A percentile compares a stretch with the other conserved stretches of the same genome.
These are phyloP conservation scores for Pogonus chalceus DNA, from an alignment of 1,140 invertebrate species.

Conservation along the genomic window DNA sequence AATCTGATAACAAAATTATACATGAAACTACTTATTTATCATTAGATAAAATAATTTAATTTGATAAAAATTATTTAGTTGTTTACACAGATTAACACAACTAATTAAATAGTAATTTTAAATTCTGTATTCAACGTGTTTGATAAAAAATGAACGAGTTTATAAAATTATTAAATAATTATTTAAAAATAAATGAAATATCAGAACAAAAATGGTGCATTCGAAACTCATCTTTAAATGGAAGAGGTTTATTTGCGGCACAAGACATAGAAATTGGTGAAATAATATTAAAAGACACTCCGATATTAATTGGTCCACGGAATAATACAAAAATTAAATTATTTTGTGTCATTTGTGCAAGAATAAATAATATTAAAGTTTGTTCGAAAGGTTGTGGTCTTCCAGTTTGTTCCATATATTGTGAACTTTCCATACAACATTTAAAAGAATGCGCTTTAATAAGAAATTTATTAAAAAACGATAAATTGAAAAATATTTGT, in stretches of 20 bases:
- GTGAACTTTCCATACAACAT: constrained; percentile 41
- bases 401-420: constrained; percentile 44
- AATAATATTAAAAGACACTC: constrained; percentile 51
- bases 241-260: constrained; percentile 51
- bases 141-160: too few relatives aligned
- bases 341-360: constrained; percentile 44
- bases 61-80: too few relatives aligned
- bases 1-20: too few relatives aligned
- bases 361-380: constrained; percentile 33
- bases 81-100: too few relatives aligned
- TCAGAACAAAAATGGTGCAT: too few relatives aligned
- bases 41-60: too few relatives aligned
- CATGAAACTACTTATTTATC: too few relatives aligned
- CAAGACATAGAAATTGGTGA: constrained; percentile 49
- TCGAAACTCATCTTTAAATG: constrained; percentile 40
- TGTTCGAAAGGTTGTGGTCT: constrained; percentile 45
- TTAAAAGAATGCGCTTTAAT: constrained; percentile 45
- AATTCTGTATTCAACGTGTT: too few relatives aligned
- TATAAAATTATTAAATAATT: too few relatives aligned
- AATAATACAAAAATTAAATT: constrained; percentile 33
- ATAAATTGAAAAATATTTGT: constrained; percentile 38
- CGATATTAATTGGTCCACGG: constrained; percentile 49
- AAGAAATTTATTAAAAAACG: constrained; percentile 37
- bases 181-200: too few relatives aligned
- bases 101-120: too few relatives aligned